Evolutionary conservation across 2,113 vertebrate genomes (phyloP).

Genomic region (Garra rufa): DNA sequence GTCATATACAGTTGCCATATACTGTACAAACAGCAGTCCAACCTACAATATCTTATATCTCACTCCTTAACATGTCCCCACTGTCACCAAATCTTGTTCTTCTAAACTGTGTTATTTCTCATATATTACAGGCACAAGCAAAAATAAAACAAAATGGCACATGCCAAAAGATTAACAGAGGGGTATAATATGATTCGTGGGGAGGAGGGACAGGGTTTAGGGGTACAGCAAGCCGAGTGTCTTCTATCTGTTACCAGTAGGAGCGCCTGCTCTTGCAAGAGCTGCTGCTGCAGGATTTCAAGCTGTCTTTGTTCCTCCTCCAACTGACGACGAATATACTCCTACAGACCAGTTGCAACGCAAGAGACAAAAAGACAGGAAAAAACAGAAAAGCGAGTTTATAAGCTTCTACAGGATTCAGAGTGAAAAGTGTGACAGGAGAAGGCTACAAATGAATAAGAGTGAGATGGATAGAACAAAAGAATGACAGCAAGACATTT

Average conservation of each 20-base stretch:
- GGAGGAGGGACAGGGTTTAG: slow-evolving; percentile 50
- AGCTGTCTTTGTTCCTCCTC: slow-evolving; percentile 99
- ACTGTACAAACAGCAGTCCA: neutral
- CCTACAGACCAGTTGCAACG: slow-evolving; percentile 82
- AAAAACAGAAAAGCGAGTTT: slow-evolving; percentile 4
- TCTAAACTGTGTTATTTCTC: neutral
- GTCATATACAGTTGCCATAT: neutral
- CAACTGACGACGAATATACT: slow-evolving; percentile 99
- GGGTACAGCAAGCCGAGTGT: slow-evolving; percentile 53
- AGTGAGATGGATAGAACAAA: neutral
- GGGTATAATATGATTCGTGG: neutral
- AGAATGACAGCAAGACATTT: neutral
- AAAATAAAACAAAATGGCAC: neutral
- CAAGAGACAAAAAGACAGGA: slow-evolving; percentile 37
- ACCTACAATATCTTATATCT: neutral
- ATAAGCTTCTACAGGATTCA: neutral
- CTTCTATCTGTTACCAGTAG: slow-evolving; percentile 90
- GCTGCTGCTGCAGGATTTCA: slow-evolving; percentile 99
- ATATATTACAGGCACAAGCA: neutral
- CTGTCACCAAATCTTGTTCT: neutral
- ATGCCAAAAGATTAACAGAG: neutral
- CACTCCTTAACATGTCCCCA: neutral
- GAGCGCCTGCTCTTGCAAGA: slow-evolving; percentile 97
- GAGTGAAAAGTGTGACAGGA: neutral
- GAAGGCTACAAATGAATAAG: neutral